Conservation (phyloP, 2,888 invertebrate species). For the Melinopterus prodromus region DNA sequence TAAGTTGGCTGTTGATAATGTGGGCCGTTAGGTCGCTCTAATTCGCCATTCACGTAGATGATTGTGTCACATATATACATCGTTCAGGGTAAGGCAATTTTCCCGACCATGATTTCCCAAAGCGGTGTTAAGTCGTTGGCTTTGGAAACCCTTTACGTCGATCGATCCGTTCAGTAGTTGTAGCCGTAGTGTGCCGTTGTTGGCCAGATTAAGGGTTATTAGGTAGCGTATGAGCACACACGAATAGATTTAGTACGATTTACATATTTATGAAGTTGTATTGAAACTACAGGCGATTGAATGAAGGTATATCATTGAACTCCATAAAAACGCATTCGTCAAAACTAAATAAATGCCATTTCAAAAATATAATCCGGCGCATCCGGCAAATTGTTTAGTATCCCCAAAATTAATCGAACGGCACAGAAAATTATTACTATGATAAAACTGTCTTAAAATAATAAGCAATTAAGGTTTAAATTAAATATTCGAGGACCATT, state of each 20-base stretch:
- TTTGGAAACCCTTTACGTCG: conserved; percentile 4
- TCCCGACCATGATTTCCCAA: conserved; percentile 35
- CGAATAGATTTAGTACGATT: background rate
- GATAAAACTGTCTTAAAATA: no score
- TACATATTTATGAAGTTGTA: background rate
- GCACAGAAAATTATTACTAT: no score
- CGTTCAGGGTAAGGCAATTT: conserved; percentile 27
- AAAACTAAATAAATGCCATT: no score
- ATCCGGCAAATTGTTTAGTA: no score
- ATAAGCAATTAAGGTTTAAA: no score
- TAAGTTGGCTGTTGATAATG: conserved; percentile 4
- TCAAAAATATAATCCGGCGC: no score
- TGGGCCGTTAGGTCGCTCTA: conserved; percentile 16
- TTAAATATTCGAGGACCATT: no score
- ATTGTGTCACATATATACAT: conserved; percentile 23
- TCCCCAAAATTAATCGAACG: no score
- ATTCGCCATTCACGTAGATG: conserved; percentile 34
- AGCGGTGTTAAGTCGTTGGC: conserved; percentile 18
- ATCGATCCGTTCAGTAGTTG: background rate
- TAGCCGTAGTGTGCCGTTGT: background rate
- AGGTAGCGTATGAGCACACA: background rate
- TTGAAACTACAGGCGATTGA: no score
- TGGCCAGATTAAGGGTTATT: background rate
- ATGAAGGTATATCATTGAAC: no score
- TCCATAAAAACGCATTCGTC: no score